Evolutionary conservation across 2,888 invertebrate species (phyloP).

Genomic region (Osedax frankpressi): DNA sequence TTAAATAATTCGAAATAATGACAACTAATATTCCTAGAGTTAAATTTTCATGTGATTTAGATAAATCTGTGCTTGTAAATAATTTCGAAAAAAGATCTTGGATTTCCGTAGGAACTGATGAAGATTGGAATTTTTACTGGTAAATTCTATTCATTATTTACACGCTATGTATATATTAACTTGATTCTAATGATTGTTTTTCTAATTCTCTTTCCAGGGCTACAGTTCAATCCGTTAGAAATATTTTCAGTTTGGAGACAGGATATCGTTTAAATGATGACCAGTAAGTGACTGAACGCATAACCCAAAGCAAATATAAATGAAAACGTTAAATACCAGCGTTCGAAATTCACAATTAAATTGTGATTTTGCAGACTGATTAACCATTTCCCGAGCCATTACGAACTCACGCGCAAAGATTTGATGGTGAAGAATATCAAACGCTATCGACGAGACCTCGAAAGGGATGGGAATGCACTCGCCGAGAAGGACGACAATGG

Average conservation of each 20-base stretch:
- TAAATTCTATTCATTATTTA: constrained; percentile 29
- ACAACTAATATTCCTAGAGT: constrained; percentile 23
- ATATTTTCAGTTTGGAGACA: constrained; percentile 77
- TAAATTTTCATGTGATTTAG: constrained; percentile 61
- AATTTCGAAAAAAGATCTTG: constrained; percentile 86
- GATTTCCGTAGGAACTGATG: constrained; percentile 72
- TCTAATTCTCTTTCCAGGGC: constrained; percentile 58
- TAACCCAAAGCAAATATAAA: too few relatives aligned
- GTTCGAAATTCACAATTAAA: too few relatives aligned
- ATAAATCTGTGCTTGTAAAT: constrained; percentile 78
- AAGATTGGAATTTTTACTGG: constrained; percentile 93
- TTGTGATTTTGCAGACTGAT: constrained; percentile 61
- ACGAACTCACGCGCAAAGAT: constrained; percentile 87
- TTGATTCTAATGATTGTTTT: not conserved
- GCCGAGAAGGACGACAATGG: constrained; percentile 65
- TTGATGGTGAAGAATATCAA: constrained; percentile 88
- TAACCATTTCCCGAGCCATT: constrained; percentile 90
- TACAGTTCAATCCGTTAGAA: constrained; percentile 75
- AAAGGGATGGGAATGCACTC: constrained; percentile 72
- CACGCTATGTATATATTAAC: not conserved
- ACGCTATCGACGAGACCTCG: constrained; percentile 77
- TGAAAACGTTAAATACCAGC: too few relatives aligned
- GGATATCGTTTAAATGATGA: constrained; percentile 82
- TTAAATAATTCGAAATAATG: too few relatives aligned
- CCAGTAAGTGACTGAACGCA: too few relatives aligned